Conservation (phyloP, 2,888 invertebrate genomes). For the Callimorpha dominula region DNA sequence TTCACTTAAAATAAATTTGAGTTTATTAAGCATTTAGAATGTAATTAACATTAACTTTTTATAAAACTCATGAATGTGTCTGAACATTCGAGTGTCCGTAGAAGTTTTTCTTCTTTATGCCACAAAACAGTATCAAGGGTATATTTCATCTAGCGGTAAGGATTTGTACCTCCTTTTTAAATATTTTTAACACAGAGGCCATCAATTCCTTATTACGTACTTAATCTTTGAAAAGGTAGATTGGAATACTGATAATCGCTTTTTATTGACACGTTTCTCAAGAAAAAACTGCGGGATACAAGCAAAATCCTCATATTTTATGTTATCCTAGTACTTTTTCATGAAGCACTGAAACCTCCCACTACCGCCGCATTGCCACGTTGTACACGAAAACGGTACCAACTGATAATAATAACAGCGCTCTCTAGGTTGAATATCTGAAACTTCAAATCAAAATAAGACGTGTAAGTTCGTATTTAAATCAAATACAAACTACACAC, state of each 20-base stretch:
- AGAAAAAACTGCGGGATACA: not conserved
- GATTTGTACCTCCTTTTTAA: too few relatives aligned
- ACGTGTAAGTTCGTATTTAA: not conserved
- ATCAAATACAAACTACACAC: too few relatives aligned
- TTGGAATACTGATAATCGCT: not conserved
- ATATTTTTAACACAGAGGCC: too few relatives aligned
- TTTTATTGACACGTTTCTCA: not conserved
- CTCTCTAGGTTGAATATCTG: not conserved
- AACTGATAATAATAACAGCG: slow-evolving; percentile 1
- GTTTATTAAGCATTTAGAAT: too few relatives aligned
- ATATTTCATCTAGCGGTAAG: too few relatives aligned
- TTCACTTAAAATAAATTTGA: too few relatives aligned
- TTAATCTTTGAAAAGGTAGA: not conserved
- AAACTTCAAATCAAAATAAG: not conserved
- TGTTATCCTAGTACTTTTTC: slow-evolving; percentile 8
- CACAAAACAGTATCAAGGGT: too few relatives aligned
- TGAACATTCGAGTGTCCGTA: too few relatives aligned
- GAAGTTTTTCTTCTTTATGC: too few relatives aligned
- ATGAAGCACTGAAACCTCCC: not conserved
- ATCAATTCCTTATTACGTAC: not conserved
- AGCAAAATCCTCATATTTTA: not conserved
- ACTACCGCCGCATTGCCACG: not conserved
- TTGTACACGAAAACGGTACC: not conserved
- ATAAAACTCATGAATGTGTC: too few relatives aligned
- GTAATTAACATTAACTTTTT: too few relatives aligned